Conservation (phyloP, 2,113 vertebrate species). For the Psilopsiagon aymara region DNA sequence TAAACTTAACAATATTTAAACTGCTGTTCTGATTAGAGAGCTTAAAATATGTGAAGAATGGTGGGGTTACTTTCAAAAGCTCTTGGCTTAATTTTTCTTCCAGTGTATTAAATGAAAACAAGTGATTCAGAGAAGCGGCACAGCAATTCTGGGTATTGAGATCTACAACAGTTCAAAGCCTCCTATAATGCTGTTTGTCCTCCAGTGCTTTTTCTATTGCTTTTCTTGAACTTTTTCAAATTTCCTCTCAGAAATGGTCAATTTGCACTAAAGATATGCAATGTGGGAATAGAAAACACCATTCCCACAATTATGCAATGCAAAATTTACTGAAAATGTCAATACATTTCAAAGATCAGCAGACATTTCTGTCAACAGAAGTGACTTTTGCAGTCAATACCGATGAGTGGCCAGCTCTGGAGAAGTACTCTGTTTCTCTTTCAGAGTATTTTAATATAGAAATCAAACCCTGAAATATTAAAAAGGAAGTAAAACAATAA, state of each 20-base stretch:
- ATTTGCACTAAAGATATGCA: background rate
- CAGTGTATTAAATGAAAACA: background rate
- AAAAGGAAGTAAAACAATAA: conserved; percentile 20
- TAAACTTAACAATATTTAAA: conserved; percentile 54
- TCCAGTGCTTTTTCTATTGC: background rate
- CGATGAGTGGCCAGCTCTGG: background rate
- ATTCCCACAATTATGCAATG: background rate
- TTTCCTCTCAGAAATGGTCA: background rate
- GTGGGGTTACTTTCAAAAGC: conserved; percentile 3
- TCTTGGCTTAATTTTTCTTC: conserved; percentile 26
- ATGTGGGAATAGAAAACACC: background rate
- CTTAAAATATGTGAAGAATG: background rate
- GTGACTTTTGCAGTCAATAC: background rate
- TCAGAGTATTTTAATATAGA: background rate
- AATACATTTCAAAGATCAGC: background rate
- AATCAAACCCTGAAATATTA: background rate
- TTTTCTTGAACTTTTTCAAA: background rate
- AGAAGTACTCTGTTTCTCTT: background rate
- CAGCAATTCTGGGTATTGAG: background rate
- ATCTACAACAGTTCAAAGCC: background rate
- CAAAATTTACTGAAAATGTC: background rate
- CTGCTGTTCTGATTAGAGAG: conserved; percentile 40
- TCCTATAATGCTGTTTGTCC: background rate
- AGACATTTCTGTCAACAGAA: background rate
- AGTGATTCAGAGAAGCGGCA: background rate